Conservation (phyloP, 2,888 invertebrate species). For the Subacronicta megacephala region DNA sequence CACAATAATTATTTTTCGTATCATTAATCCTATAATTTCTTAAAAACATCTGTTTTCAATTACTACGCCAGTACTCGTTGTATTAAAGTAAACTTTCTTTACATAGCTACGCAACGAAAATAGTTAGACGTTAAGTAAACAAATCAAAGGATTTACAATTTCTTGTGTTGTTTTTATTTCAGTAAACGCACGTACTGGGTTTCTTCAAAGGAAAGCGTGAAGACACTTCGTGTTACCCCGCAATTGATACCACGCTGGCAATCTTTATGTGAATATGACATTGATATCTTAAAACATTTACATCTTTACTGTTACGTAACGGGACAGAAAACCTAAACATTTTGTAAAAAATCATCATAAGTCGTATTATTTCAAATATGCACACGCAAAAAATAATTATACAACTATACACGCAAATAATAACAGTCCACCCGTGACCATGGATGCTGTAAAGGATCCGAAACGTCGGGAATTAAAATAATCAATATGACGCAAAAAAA, state of each 20-base stretch:
- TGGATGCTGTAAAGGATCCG: too few species aligned
- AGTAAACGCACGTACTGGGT: conserved; percentile 15
- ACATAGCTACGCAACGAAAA: conserved; percentile 39
- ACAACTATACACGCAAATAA: too few species aligned
- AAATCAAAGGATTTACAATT: conserved; percentile 57
- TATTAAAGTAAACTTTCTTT: conserved; percentile 48
- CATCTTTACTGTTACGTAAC: too few species aligned
- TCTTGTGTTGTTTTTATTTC: conserved; percentile 56
- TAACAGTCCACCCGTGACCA: too few species aligned
- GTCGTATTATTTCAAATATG: too few species aligned
- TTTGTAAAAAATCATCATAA: too few species aligned
- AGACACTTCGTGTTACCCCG: conserved; percentile 9
- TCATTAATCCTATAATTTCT: conserved; percentile 17
- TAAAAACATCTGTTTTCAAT: conserved; percentile 44
- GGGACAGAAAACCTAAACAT: not conserved
- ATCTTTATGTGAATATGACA: conserved; percentile 3
- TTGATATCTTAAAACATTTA: too few species aligned
- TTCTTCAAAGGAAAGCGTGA: conserved; percentile 38
- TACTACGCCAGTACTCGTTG: conserved; percentile 27
- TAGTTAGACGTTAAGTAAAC: conserved; percentile 41
- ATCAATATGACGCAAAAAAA: too few species aligned
- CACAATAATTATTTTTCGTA: too few species aligned
- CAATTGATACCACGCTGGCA: conserved; percentile 4
- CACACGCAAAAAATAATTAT: too few species aligned
- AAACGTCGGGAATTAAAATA: too few species aligned